phyloP scores from a whole-genome alignment of 2,888 invertebrate species.

The Azorinus chamasolen region DNA sequence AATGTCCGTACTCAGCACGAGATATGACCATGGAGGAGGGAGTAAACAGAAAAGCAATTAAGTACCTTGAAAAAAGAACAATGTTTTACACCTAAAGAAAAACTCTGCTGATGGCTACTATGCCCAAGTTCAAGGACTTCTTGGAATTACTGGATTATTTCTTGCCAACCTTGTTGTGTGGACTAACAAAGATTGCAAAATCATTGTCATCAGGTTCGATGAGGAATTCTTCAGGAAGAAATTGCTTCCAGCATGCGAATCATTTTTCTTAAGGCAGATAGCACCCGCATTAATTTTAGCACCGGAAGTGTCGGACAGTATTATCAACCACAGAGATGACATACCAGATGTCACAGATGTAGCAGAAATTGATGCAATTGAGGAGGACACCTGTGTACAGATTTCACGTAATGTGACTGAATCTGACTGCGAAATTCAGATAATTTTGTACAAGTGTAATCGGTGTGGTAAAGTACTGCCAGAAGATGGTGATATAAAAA shows the following conservation, averaged over 20 bases:
- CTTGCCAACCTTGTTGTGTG: slow-evolving; percentile 39
- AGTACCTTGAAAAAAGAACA: slow-evolving; percentile 9
- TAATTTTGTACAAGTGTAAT: slow-evolving; percentile 18
- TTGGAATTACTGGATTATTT: slow-evolving; percentile 2
- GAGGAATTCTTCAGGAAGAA: slow-evolving; percentile 9
- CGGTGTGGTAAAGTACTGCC: slow-evolving; percentile 21
- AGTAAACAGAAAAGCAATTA: slow-evolving; percentile 1
- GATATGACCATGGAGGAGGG: slow-evolving; percentile 17
- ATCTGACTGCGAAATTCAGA: too few relatives aligned
- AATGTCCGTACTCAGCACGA: slow-evolving; percentile 25
- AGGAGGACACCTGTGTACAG: too few relatives aligned
- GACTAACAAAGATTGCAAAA: slow-evolving; percentile 20
- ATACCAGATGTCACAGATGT: too few relatives aligned
- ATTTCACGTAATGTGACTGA: too few relatives aligned
- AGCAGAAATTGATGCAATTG: too few relatives aligned
- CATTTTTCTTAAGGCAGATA: slow-evolving; percentile 6
- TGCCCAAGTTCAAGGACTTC: too few relatives aligned
- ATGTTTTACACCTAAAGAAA: neutral
- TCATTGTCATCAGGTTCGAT: slow-evolving; percentile 14
- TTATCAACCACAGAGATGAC: too few relatives aligned
- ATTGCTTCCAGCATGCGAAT: slow-evolving; percentile 10
- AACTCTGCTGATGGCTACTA: slow-evolving; percentile 19
- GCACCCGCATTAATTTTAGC: neutral
- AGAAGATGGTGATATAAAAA: slow-evolving; percentile 1
- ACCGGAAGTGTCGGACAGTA: too few relatives aligned